Percentiles rank a stretch among this genome's conserved stretches.
These are phyloP conservation scores for Aptenodytes forsteri DNA, from an alignment of 2,113 vertebrate species.

Conservation along the genomic window DNA sequence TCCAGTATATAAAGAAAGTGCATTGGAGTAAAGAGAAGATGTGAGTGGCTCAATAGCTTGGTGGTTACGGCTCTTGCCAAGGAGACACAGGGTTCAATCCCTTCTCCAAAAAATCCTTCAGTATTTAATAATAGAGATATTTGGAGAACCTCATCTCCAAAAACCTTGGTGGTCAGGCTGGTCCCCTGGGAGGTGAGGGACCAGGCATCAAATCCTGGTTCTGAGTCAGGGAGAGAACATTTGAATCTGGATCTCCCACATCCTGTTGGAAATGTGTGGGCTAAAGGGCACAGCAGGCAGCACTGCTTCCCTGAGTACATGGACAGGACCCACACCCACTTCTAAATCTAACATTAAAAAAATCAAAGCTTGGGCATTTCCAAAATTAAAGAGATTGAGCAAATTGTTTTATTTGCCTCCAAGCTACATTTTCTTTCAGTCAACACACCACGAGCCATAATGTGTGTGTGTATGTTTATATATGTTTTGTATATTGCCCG, in stretches of 20 bases:
- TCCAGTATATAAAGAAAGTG: neutral
- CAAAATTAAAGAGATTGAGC: neutral
- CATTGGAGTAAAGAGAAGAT: neutral
- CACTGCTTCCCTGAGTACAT: neutral
- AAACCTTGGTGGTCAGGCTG: neutral
- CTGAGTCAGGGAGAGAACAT: slow-evolving; percentile 11
- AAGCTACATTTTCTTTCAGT: neutral
- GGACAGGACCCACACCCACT: neutral
- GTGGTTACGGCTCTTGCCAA: neutral
- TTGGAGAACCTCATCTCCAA: slow-evolving; percentile 5
- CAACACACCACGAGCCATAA: neutral
- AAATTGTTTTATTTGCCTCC: neutral
- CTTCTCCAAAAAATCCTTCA: neutral
- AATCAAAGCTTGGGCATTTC: neutral
- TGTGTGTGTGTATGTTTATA: neutral
- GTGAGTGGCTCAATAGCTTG: neutral
- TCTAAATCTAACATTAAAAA: neutral
- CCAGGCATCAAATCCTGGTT: neutral
- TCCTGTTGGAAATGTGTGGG: neutral
- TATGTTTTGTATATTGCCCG: neutral
- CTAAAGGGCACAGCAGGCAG: neutral
- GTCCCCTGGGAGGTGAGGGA: neutral
- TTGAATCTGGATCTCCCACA: neutral
- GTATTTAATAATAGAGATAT: neutral
- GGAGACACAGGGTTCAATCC: neutral